Evolutionary conservation across 2,888 invertebrate genomes (phyloP), one percentile per base, ranked within the genome.

Genomic region (Buathra laborator): DNA sequence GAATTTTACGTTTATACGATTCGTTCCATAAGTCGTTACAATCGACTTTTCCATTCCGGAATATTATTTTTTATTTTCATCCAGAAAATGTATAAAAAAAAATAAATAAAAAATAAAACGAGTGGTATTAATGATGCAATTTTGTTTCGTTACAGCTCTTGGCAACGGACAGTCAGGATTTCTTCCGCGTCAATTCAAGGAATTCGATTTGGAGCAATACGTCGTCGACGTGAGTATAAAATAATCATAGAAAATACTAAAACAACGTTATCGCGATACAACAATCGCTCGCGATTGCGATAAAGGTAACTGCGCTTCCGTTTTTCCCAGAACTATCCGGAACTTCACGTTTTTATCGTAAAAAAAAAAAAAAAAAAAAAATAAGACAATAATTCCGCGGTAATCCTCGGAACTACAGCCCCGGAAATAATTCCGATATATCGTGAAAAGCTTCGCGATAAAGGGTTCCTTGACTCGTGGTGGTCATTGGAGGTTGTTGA

Each of bases 221-320:
- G 86, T 94, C 68, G 86, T 94, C 56, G 94, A 94, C 77, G 94
- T 94, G 90, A 94, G 94, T 93, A 66, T 29, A 62, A 1, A 59
- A 19, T 19, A 24, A 2, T 37, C 7, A 7, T 9, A 5, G 37
- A 37, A 37, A 9, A 37, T 5, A 5, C 5, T 7, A 9, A 37
- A 24, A 24, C 9, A 43, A n/a, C 51, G 51, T 12, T 72, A n/a
- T 72, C 59, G 5, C 43, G 0, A 14, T 44, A 10, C 59, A 24
- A 32, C 10, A 53, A 44, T 19, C 16, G 3, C 4, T 29, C 43
- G n/a, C 44, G 72, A 59, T 72, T 37, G 37, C 37, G 37, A 37
- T 37, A 37, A 37, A 37, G 0, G 14, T 7, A 43, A 43, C 24
- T 24, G 24, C 24, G 24, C 2, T 24, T 24, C 24, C 24, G 5